These are phyloP conservation scores for Percopsis transmontana DNA, from an alignment of 2,113 vertebrate species.

Conservation along the genomic window DNA sequence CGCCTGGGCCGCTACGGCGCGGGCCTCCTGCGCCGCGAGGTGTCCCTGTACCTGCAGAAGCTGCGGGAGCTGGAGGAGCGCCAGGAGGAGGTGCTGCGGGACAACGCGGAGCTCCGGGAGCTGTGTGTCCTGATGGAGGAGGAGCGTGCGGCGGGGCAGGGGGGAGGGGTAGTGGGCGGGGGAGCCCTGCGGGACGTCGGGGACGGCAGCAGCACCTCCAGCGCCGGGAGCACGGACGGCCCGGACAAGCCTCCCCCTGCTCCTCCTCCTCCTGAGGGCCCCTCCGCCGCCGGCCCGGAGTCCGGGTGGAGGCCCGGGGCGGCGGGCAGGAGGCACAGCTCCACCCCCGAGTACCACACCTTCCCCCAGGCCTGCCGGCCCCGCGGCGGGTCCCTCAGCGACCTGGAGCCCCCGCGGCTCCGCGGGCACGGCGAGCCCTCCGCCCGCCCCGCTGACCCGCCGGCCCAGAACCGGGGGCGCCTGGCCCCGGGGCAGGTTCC, in stretches of 20 bases:
- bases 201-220: constrained; percentile 94
- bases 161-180: constrained; percentile 36
- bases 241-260: constrained; percentile 85
- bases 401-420: constrained; percentile 80
- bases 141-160: constrained; percentile 74
- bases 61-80: constrained; percentile 91
- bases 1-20: constrained; percentile 91
- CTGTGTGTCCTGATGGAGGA: constrained; percentile 93
- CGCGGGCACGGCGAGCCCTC: constrained; percentile 82
- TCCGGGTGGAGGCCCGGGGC: constrained; percentile 54
- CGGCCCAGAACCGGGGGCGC: constrained; percentile 68
- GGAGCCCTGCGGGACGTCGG: constrained; percentile 89
- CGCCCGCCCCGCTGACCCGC: constrained; percentile 65
- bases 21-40: constrained; percentile 92
- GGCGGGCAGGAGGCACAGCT: constrained; percentile 82
- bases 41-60: constrained; percentile 91
- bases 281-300: constrained; percentile 63
- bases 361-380: constrained; percentile 73
- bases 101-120: constrained; percentile 95
- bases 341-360: constrained; percentile 86
- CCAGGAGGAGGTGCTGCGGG: constrained; percentile 90
- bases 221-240: constrained; percentile 90
- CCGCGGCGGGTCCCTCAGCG: constrained; percentile 73
- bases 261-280: constrained; percentile 25
- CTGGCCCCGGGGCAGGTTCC: constrained; percentile 77